phyloP scores from a whole-genome alignment of 2,797 vertebrate genomes.

The Chrysocyon brachyurus region DNA sequence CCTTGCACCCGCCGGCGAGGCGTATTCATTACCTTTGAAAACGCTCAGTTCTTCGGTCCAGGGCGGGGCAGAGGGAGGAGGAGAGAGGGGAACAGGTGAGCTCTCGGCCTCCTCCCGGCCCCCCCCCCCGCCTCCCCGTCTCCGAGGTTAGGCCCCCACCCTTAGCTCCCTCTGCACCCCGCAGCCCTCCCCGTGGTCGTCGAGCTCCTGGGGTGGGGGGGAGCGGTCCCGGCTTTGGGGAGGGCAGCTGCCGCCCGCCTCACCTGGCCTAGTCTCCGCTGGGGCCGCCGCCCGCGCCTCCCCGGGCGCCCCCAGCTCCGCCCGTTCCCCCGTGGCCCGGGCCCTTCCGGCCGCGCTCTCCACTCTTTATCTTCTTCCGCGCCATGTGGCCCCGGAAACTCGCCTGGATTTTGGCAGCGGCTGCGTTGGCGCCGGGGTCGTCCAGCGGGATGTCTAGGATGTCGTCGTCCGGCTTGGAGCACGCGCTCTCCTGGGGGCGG shows the following conservation, averaged over 20 bases:
- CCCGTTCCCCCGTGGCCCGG: slow-evolving; percentile 95
- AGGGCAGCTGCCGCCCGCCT: background rate
- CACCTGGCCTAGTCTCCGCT: slow-evolving; percentile 89
- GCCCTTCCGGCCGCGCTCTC: slow-evolving; percentile 90
- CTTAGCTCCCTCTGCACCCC: background rate
- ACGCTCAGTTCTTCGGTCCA: slow-evolving; percentile 73
- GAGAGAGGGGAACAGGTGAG: slow-evolving; percentile 58
- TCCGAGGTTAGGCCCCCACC: background rate
- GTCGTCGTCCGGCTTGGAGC: slow-evolving; percentile 96
- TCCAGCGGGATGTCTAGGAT: slow-evolving; percentile 98
- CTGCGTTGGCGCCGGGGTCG: slow-evolving; percentile 97
- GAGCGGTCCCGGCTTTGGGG: background rate
- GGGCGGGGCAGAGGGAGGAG: background rate
- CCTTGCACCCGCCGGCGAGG: background rate
- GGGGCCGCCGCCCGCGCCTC: slow-evolving; percentile 88
- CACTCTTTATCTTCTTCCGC: slow-evolving; percentile 99
- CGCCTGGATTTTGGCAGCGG: slow-evolving; percentile 98
- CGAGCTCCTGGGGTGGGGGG: background rate
- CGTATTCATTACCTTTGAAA: slow-evolving; percentile 79
- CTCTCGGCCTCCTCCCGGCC: background rate
- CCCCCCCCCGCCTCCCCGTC: background rate
- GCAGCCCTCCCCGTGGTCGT: background rate
- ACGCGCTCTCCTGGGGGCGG: slow-evolving; percentile 91
- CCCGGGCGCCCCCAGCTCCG: slow-evolving; percentile 95
- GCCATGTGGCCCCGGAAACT: slow-evolving; percentile 99